Base-by-base conservation (phyloP, 2,113 vertebrate species). In the Origma solitaria region DNA sequence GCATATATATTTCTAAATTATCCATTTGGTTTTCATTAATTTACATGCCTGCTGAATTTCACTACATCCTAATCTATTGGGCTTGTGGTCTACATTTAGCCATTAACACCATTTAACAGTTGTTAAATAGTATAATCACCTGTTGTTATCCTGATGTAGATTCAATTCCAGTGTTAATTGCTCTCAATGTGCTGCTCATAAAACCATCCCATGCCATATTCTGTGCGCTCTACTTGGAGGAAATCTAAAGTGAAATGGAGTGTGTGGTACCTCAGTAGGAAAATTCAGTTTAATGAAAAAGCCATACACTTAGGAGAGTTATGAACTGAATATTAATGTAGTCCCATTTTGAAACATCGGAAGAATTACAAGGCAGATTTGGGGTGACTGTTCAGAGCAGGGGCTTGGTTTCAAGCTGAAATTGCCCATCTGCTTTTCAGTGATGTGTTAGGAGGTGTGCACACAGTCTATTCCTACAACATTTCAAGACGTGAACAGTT, bases 51-150 rank as follows among this genome's bases (percentile, higher is more conserved):
- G 15, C 23, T 49, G 73, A 76, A 90, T 95, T 94, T 54, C 62
- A 87, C 42, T 81, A 18, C 5, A 3, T 66, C 40, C 64, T 94
- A 64, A 93, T 95, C 76, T 86, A 45, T 44, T 84, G 84, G 58
- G 53, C 5, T 69, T 88, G 24, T 92, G 42, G 49, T 94, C 85
- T 86, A 92, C 75, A 54, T 13, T 44, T 88, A 38, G 66, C 58
- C 69, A 92, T 92, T 94, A 95, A 78, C 72, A 92, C 37, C 87
- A 91, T 83, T 96, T 91, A 96, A 94, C 80, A 94, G 88, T 93
- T 95, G 92, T 84, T 92, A 96, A 97, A 88, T 70, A 57, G 69
- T 70, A 90, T 90, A 95, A 87, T 92, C 4, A 8, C 60, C 78
- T 88, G 86, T 94, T 94, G 76, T 91, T 95, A 70, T 81, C 92